Evolutionary conservation across 2,888 invertebrate species (phyloP).

Genomic region (Campoletis raptor): DNA sequence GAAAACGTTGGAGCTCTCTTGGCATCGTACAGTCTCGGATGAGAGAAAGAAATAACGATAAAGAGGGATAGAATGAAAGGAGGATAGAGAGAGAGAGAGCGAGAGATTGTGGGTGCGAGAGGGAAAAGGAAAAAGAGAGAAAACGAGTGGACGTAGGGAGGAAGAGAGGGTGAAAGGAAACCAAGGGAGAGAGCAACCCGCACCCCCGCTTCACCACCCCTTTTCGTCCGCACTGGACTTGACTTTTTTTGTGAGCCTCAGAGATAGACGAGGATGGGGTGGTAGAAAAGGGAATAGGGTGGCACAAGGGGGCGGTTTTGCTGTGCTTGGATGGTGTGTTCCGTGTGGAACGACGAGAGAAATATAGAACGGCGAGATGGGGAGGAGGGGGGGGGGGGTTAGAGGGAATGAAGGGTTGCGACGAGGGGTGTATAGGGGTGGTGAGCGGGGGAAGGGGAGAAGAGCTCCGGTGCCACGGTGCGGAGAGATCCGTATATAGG

Average conservation of each 20-base stretch:
- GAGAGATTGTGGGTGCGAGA: constrained; percentile 16
- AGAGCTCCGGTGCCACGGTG: constrained; percentile 69
- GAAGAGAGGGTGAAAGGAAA: constrained; percentile 78
- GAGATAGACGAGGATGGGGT: constrained; percentile 69
- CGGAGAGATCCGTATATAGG: constrained; percentile 80
- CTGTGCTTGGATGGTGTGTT: constrained; percentile 52
- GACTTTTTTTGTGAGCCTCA: constrained; percentile 73
- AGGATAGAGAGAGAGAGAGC: constrained; percentile 77
- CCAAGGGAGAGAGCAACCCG: constrained; percentile 78
- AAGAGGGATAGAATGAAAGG: constrained; percentile 69
- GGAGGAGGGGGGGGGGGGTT: constrained; percentile 27
- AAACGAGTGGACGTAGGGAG: constrained; percentile 42
- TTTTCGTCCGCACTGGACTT: constrained; percentile 83
- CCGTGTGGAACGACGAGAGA: constrained; percentile 58
- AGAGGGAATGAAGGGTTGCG: constrained; percentile 45
- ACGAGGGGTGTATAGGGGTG: constrained; percentile 31
- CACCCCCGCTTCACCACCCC: constrained; percentile 79
- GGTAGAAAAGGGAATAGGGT: constrained; percentile 62
- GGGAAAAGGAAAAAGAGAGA: constrained; percentile 54
- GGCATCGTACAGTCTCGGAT: constrained; percentile 65
- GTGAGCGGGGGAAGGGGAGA: constrained; percentile 59
- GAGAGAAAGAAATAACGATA: constrained; percentile 53
- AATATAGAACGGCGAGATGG: constrained; percentile 55
- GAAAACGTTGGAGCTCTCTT: constrained; percentile 60
- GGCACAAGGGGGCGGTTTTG: constrained; percentile 58